phyloP scores from a whole-genome alignment of 1,140 invertebrate species.

The Penaeus chinensis region DNA sequence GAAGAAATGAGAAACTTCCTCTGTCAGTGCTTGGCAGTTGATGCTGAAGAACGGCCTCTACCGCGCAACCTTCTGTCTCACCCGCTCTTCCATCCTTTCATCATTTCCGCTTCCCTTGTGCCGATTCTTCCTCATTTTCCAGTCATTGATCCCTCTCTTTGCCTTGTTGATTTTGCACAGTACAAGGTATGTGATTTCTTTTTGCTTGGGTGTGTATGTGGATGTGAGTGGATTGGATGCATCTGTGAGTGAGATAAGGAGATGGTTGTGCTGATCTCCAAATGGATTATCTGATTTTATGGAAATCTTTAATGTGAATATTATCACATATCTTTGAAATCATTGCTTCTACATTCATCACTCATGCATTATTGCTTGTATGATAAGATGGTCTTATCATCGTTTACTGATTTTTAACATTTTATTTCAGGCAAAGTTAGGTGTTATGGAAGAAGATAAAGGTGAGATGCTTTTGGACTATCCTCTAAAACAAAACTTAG shows the following conservation, averaged over 20 bases:
- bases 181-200: conserved; percentile 41
- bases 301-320: too few relatives aligned
- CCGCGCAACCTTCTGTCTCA: conserved; percentile 53
- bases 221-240: neutral
- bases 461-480: conserved; percentile 13
- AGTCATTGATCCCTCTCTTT: conserved; percentile 48
- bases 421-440: neutral
- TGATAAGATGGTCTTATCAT: too few relatives aligned
- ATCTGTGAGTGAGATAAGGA: too few relatives aligned
- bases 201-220: neutral
- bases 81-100: conserved; percentile 30
- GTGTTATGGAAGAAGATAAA: conserved; percentile 16
- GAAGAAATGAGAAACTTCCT: conserved; percentile 66
- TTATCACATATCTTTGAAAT: too few relatives aligned
- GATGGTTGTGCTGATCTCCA: too few relatives aligned
- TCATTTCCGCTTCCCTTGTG: conserved; percentile 27
- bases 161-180: conserved; percentile 50
- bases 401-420: too few relatives aligned
- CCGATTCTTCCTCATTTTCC: conserved; percentile 47
- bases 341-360: too few relatives aligned
- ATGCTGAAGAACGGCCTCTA: conserved; percentile 41
- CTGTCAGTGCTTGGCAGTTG: conserved; percentile 66
- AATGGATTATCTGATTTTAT: too few relatives aligned
- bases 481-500: conserved; percentile 18
- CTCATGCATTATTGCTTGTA: too few relatives aligned